These are phyloP conservation scores for Myotis findleyi DNA, from an alignment of 2,797 vertebrate genomes.

Conservation along the genomic window DNA sequence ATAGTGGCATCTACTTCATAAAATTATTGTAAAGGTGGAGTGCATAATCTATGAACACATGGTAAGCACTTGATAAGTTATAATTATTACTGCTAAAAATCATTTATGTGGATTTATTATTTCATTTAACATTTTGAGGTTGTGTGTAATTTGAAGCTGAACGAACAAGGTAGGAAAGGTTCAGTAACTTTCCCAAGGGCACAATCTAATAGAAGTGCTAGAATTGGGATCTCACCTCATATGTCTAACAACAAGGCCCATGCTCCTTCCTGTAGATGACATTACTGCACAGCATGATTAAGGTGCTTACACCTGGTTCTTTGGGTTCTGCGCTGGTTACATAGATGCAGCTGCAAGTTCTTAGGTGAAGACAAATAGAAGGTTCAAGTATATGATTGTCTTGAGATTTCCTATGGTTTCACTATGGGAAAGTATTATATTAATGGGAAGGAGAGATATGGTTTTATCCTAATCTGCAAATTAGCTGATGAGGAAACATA, in stretches of 20 bases:
- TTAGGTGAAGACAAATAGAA: background rate
- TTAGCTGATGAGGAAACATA: conserved; percentile 1
- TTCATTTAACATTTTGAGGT: conserved; percentile 41
- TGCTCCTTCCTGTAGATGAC: background rate
- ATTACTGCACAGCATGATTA: too few relatives aligned
- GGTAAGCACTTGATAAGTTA: background rate
- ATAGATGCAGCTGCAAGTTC: background rate
- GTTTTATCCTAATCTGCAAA: conserved; percentile 29
- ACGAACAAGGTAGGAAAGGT: background rate
- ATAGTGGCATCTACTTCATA: background rate
- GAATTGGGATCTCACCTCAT: background rate
- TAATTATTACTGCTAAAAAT: background rate
- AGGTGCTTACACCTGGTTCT: background rate
- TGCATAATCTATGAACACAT: background rate
- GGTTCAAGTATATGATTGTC: background rate
- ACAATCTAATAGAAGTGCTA: background rate
- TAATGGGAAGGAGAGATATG: background rate
- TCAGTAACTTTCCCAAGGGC: background rate
- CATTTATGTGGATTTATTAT: background rate
- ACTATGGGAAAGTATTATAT: background rate
- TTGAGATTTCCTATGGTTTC: conserved; percentile 20
- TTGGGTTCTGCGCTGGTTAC: background rate
- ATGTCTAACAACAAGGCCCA: background rate
- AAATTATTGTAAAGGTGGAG: background rate
- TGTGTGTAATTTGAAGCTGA: background rate